A percentile compares a stretch with the other conserved stretches of the same genome.
Conservation (phyloP, 1,140 invertebrate species). For the Oscheius sp. region DNA sequence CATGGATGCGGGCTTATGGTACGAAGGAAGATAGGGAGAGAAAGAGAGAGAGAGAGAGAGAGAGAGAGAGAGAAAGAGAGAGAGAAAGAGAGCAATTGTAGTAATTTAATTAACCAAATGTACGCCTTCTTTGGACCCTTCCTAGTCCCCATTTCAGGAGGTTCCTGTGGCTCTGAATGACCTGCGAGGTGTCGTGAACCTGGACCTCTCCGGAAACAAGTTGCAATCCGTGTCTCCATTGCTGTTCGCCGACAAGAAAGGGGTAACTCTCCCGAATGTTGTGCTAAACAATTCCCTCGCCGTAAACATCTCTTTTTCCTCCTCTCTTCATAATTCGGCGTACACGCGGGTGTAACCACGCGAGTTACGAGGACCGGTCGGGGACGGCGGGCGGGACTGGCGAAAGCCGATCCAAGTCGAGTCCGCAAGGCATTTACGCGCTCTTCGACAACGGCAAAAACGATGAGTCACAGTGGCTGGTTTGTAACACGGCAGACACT, state of each 20-base stretch:
- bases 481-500: neutral
- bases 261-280: neutral
- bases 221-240: neutral
- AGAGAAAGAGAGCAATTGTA: too few species aligned
- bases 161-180: conserved; percentile 16
- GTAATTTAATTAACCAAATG: neutral
- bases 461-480: neutral
- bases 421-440: neutral
- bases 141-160: too few species aligned
- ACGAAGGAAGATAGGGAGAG: too few species aligned
- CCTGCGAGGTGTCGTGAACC: neutral
- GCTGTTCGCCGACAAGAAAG: conserved; percentile 24
- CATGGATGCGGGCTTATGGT: conserved; percentile 28
- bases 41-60: too few species aligned
- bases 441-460: neutral
- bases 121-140: too few species aligned
- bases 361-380: too few species aligned
- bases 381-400: too few species aligned
- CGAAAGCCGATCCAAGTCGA: too few species aligned
- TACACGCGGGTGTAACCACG: too few species aligned
- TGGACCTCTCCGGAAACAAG: conserved; percentile 25
- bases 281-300: neutral
- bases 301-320: neutral
- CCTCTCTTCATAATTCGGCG: too few species aligned
- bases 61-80: too few species aligned